phyloP scores from a whole-genome alignment of 92 coral and sea anemone genomes.

The Diadumene lineata region DNA sequence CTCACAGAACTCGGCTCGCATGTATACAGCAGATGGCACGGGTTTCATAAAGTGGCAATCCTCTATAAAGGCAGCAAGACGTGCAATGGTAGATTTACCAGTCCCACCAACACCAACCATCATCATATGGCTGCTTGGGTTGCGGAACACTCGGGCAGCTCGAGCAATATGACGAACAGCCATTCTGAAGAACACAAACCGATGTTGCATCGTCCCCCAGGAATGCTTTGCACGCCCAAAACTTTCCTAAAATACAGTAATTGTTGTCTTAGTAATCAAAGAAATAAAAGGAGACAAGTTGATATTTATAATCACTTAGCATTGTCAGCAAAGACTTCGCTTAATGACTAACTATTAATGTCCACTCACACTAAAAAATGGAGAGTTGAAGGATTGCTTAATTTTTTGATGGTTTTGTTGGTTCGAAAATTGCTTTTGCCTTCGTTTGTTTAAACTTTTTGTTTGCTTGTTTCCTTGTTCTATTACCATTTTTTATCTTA shows the following conservation, averaged over 20 bases:
- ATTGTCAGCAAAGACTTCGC: no score
- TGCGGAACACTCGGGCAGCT: slow-evolving; percentile 98
- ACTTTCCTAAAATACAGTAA: slow-evolving; percentile 67
- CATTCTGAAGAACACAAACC: slow-evolving; percentile 91
- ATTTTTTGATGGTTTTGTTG: no score
- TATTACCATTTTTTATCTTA: no score
- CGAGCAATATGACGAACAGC: slow-evolving; percentile 97
- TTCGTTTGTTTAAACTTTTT: no score
- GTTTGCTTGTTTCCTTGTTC: no score
- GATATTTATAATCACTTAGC: no score
- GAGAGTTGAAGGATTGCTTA: no score
- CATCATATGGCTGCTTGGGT: slow-evolving; percentile 90
- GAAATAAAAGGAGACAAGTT: no score
- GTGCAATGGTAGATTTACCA: slow-evolving; percentile 87
- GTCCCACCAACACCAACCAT: slow-evolving; percentile 97
- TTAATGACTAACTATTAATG: no score
- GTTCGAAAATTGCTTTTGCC: no score
- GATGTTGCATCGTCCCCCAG: slow-evolving; percentile 86
- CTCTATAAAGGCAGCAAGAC: slow-evolving; percentile 88
- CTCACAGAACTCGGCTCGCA: slow-evolving; percentile 80
- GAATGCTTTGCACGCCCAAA: slow-evolving; percentile 85
- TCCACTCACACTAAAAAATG: no score
- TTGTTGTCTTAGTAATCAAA: no score
- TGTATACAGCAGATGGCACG: slow-evolving; percentile 65
- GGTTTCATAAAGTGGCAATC: slow-evolving; percentile 80